A percentile compares a stretch with the other conserved stretches of the same genome.
Evolutionary conservation across 1,140 invertebrate genomes (phyloP).

Genomic region (Megalopta genalis): DNA sequence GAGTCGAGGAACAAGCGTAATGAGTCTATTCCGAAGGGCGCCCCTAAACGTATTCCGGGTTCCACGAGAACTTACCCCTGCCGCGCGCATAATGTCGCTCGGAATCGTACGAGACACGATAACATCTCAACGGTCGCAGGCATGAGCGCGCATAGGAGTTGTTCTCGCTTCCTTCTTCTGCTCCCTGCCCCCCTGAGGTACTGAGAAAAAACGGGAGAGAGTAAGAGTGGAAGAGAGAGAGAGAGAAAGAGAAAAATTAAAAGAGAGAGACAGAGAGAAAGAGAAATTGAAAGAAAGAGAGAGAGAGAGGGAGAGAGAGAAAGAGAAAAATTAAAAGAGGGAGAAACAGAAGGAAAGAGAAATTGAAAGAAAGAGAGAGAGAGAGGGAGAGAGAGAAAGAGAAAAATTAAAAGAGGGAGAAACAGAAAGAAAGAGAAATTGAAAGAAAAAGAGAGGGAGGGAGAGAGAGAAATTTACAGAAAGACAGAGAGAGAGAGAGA

Average conservation of each 20-base stretch:
- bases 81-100: conserved; percentile 53
- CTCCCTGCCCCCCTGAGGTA: not conserved
- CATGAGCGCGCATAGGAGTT: conserved; percentile 24
- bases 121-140: conserved; percentile 62
- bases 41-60: conserved; percentile 26
- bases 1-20: conserved; percentile 37
- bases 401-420: too few species aligned
- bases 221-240: not conserved
- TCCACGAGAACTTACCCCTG: conserved; percentile 41
- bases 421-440: too few species aligned
- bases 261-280: conserved; percentile 24
- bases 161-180: not conserved
- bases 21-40: conserved; percentile 39
- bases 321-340: too few species aligned
- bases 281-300: too few species aligned
- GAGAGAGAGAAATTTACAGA: not conserved
- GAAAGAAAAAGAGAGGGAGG: not conserved
- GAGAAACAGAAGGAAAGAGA: too few species aligned
- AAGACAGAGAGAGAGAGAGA: conserved; percentile 7
- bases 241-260: not conserved
- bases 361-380: too few species aligned
- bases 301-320: too few species aligned
- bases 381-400: conserved; percentile 19
- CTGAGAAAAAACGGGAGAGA: conserved; percentile 15
- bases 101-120: conserved; percentile 60